These are phyloP conservation scores for Thamnophis elegans DNA, from an alignment of 2,797 vertebrate genomes.

Conservation along the genomic window DNA sequence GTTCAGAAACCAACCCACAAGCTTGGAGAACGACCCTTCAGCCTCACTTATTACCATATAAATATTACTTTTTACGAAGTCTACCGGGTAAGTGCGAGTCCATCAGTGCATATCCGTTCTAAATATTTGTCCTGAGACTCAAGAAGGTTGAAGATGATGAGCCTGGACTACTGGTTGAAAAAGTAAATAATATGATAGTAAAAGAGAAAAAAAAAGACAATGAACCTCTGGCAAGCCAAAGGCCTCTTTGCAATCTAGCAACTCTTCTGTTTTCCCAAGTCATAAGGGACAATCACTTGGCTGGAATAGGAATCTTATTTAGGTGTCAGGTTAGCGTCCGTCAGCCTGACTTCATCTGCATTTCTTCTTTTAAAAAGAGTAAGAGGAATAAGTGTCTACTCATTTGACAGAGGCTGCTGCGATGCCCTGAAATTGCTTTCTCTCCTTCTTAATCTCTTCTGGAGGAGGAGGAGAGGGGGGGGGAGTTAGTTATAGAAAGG, in stretches of 20 bases:
- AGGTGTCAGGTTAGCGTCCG: constrained; percentile 42
- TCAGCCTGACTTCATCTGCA: constrained; percentile 46
- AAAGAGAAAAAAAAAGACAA: neutral
- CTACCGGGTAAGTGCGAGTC: neutral
- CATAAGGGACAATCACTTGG: constrained; percentile 13
- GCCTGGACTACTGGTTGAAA: neutral
- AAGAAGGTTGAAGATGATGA: neutral
- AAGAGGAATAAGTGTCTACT: constrained; percentile 46
- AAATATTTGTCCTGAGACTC: neutral
- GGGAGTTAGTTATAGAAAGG: constrained; percentile 63
- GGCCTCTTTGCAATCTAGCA: neutral
- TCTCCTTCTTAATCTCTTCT: neutral
- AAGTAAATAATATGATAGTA: neutral
- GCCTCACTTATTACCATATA: neutral
- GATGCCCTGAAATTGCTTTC: constrained; percentile 57
- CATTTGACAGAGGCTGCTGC: constrained; percentile 47
- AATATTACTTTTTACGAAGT: neutral
- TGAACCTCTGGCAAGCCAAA: neutral
- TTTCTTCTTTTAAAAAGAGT: constrained; percentile 21
- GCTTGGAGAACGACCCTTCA: neutral
- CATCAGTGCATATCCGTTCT: neutral
- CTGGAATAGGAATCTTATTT: constrained; percentile 30
- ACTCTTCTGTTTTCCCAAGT: constrained; percentile 34
- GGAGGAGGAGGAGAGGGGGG: constrained; percentile 5
- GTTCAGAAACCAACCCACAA: neutral